Conservation (phyloP, 2,797 vertebrate species). For the Coendou prehensilis region DNA sequence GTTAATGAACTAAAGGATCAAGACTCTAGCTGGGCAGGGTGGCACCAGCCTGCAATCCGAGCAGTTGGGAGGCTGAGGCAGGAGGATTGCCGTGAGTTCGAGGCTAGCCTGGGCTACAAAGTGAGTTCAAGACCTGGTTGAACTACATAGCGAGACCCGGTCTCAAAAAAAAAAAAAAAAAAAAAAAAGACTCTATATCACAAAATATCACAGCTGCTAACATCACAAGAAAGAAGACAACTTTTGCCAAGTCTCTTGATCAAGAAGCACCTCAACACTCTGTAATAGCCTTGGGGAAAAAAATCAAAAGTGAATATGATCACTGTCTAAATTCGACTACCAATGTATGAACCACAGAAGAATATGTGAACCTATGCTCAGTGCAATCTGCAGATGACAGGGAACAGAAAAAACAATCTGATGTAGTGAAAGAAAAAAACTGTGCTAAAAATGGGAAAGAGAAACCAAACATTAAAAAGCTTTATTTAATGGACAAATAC, state of each 20-base stretch:
- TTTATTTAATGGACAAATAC: neutral
- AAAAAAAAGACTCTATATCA: neutral
- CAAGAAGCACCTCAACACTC: neutral
- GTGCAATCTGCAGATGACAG: neutral
- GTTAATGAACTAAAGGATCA: slow-evolving; percentile 17
- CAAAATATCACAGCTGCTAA: neutral
- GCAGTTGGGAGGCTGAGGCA: no score
- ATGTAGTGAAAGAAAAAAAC: neutral
- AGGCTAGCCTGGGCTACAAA: neutral
- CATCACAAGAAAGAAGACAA: neutral
- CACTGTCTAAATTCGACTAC: neutral
- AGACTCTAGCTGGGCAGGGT: neutral
- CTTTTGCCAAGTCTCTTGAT: neutral
- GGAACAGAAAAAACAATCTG: neutral
- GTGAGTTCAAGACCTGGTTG: neutral
- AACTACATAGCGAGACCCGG: neutral
- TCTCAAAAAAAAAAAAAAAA: neutral
- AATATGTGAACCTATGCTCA: neutral
- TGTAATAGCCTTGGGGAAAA: neutral
- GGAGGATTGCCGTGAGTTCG: neutral
- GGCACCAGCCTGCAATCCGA: neutral
- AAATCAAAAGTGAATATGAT: slow-evolving; percentile 3
- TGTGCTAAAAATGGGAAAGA: neutral
- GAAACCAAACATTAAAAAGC: neutral
- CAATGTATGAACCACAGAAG: neutral